Conservation (phyloP, 1,140 invertebrate species). For the Scaptodrosophila lebanonensis region DNA sequence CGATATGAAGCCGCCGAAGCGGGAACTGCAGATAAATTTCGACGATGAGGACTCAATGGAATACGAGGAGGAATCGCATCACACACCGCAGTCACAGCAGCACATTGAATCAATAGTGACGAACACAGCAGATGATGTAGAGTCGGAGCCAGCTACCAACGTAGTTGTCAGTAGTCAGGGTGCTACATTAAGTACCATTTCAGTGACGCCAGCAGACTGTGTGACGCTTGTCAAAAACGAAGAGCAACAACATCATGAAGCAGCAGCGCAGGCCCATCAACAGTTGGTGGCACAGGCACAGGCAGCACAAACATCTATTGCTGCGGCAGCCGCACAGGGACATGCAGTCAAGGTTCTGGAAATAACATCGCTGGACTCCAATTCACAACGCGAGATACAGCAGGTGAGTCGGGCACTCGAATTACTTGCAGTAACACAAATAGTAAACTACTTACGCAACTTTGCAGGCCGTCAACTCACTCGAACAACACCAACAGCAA, state of each 20-base stretch:
- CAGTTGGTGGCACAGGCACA: constrained; percentile 53
- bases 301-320: constrained; percentile 40
- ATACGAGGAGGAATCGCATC: constrained; percentile 61
- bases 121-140: constrained; percentile 36
- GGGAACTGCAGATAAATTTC: constrained; percentile 50
- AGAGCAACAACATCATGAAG: constrained; percentile 53
- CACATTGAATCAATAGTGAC: constrained; percentile 50
- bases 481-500: constrained; percentile 71
- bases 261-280: constrained; percentile 50
- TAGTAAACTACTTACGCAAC: background rate
- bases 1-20: constrained; percentile 45
- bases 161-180: constrained; percentile 60
- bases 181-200: constrained; percentile 54
- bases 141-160: constrained; percentile 23
- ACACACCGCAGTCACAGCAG: constrained; percentile 44
- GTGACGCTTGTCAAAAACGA: constrained; percentile 61
- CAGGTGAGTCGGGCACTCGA: constrained; percentile 34
- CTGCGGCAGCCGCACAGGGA: constrained; percentile 38
- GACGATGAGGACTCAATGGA: constrained; percentile 72
- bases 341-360: constrained; percentile 70
- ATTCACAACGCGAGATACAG: constrained; percentile 74
- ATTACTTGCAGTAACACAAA: background rate
- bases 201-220: constrained; percentile 61
- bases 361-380: constrained; percentile 69
- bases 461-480: constrained; percentile 62